phyloP scores from a whole-genome alignment of 2,888 invertebrate genomes.

The Caenorhabditis macrosperma region DNA sequence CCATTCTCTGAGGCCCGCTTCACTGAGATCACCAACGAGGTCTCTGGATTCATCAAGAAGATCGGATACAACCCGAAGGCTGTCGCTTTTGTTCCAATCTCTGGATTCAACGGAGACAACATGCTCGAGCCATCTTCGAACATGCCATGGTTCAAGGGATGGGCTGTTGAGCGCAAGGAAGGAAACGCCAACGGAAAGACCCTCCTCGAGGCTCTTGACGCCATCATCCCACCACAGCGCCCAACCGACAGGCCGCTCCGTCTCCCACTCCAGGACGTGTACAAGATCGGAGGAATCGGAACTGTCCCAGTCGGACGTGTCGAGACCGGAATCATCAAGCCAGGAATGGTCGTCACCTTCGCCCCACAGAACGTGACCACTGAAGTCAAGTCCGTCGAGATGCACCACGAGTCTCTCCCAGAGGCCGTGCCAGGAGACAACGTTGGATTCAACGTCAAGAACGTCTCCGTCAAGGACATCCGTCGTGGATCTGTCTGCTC shows the following conservation, averaged over 20 bases:
- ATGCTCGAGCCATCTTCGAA: constrained; percentile 96
- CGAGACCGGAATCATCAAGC: constrained; percentile 96
- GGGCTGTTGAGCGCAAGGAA: constrained; percentile 94
- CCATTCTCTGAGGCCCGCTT: constrained; percentile 94
- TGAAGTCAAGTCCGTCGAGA: constrained; percentile 99
- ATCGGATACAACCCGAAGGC: constrained; percentile 98
- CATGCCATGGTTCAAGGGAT: constrained; percentile 95
- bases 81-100: constrained; percentile 98
- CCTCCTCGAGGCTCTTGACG: constrained; percentile 96
- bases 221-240: constrained; percentile 93
- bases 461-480: constrained; percentile 99
- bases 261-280: constrained; percentile 99
- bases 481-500: constrained; percentile 99
- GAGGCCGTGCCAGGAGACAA: constrained; percentile 89
- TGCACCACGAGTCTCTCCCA: constrained; percentile 98
- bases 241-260: constrained; percentile 98
- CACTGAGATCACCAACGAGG: constrained; percentile 98
- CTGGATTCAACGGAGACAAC: constrained; percentile 99
- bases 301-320: constrained; percentile 99
- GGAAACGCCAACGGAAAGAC: constrained; percentile 95
- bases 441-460: constrained; percentile 99
- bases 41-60: constrained; percentile 96
- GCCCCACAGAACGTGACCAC: constrained; percentile 96
- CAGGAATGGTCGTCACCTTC: constrained; percentile 94
- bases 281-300: constrained; percentile 99